A percentile compares a stretch with the other conserved stretches of the same genome.
phyloP scores from a whole-genome alignment of 2,888 invertebrate species.

The Allygus modestus region DNA sequence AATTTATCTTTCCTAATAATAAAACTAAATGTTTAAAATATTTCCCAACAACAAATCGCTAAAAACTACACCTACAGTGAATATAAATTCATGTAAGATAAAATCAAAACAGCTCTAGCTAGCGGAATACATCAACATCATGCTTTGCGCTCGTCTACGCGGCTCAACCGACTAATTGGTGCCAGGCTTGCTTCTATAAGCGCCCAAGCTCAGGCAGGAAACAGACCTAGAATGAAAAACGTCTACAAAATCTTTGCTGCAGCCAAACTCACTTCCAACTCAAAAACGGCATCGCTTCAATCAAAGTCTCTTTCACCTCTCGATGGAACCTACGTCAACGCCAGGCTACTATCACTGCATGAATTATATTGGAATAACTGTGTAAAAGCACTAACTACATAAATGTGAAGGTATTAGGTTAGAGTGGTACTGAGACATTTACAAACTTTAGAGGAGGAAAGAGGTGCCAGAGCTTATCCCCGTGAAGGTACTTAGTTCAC shows the following conservation, averaged over 20 bases:
- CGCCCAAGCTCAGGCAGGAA: constrained; percentile 10
- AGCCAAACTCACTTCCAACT: constrained; percentile 23
- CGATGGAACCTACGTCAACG: constrained; percentile 5
- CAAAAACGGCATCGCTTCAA: constrained; percentile 3
- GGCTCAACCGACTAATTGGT: not conserved
- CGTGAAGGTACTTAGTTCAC: too few species aligned
- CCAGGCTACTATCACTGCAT: not conserved
- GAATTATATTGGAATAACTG: not conserved
- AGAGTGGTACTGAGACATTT: too few species aligned
- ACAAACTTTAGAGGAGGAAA: too few species aligned
- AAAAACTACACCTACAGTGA: constrained; percentile 19
- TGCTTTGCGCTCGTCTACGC: constrained; percentile 27
- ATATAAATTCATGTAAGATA: constrained; percentile 7
- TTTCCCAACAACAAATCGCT: not conserved
- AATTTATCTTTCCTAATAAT: too few species aligned
- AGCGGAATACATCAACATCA: constrained; percentile 73
- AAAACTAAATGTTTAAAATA: too few species aligned
- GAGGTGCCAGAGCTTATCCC: too few species aligned
- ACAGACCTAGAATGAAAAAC: constrained; percentile 2
- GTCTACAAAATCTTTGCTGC: not conserved
- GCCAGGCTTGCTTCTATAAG: constrained; percentile 17
- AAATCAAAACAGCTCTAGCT: constrained; percentile 5
- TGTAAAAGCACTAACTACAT: not conserved
- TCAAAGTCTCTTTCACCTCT: not conserved
- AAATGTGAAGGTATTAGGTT: not conserved